Conservation (phyloP, 2,888 invertebrate species). For the Cecidostiba fungosa region DNA sequence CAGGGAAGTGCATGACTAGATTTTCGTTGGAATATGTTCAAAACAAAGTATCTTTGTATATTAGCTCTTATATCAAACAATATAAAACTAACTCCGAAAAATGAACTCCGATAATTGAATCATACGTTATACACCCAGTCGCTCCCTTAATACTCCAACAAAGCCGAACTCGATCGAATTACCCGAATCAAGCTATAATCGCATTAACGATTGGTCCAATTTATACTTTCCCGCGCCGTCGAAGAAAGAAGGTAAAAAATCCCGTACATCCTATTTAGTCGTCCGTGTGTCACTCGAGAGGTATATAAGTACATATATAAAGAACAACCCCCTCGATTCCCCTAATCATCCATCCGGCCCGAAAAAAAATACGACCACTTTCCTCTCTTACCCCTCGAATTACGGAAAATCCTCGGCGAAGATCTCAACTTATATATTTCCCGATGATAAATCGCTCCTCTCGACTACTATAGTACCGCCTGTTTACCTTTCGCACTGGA, state of each 20-base stretch:
- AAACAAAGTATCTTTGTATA: too few species aligned
- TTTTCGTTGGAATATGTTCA: too few species aligned
- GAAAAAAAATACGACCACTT: background rate
- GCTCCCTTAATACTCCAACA: background rate
- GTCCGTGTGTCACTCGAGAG: background rate
- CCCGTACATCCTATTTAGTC: background rate
- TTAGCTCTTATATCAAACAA: background rate
- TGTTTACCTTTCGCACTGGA: constrained; percentile 31
- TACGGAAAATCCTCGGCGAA: constrained; percentile 8
- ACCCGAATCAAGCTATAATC: background rate
- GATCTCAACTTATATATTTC: background rate
- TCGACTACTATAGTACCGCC: background rate
- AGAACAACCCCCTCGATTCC: constrained; percentile 34
- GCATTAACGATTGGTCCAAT: background rate
- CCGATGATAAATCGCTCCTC: constrained; percentile 7
- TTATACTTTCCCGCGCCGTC: too few species aligned
- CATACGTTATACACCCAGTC: background rate
- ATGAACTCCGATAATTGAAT: background rate
- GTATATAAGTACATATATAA: background rate
- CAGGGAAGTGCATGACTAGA: too few species aligned
- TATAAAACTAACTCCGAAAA: background rate
- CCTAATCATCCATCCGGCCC: background rate
- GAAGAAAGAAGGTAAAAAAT: background rate
- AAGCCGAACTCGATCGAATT: background rate
- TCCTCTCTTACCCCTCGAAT: background rate